Evolutionary conservation across 2,113 vertebrate species (phyloP).

Genomic region (Calidris pygmaea): DNA sequence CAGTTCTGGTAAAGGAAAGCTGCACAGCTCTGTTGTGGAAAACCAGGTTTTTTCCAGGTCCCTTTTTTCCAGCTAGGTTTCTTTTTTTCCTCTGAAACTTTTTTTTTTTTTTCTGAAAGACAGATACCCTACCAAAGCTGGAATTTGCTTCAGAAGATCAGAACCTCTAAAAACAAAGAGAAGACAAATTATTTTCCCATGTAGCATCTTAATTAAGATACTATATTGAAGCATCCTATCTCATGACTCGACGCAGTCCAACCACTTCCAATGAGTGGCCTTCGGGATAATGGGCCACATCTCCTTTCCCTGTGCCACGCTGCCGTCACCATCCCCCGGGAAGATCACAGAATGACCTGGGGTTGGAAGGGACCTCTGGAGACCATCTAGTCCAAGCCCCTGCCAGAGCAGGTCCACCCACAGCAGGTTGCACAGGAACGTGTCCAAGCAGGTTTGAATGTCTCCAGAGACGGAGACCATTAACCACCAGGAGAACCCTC

Average conservation of each 20-base stretch:
- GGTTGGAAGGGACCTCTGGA: too few relatives aligned
- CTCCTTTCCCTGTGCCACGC: background rate
- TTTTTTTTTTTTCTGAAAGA: background rate
- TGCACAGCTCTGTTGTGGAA: background rate
- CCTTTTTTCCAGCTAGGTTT: background rate
- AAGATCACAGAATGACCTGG: too few relatives aligned
- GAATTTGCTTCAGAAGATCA: background rate
- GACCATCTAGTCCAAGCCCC: too few relatives aligned
- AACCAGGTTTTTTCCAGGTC: background rate
- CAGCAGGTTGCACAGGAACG: too few relatives aligned
- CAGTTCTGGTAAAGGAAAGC: background rate
- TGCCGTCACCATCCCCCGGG: background rate
- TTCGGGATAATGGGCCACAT: fast-evolving
- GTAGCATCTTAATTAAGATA: background rate
- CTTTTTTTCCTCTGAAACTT: background rate
- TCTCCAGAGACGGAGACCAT: too few relatives aligned
- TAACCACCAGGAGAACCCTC: background rate
- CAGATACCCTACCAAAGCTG: background rate
- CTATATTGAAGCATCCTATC: background rate
- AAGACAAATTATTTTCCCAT: background rate
- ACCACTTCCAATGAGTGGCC: background rate
- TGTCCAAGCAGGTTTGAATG: too few relatives aligned
- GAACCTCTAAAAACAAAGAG: background rate
- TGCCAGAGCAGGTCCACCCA: too few relatives aligned
- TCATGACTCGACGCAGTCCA: fast-evolving